Evolutionary conservation across 2,797 vertebrate species (phyloP).

Genomic region (Myotis daubentonii): DNA sequence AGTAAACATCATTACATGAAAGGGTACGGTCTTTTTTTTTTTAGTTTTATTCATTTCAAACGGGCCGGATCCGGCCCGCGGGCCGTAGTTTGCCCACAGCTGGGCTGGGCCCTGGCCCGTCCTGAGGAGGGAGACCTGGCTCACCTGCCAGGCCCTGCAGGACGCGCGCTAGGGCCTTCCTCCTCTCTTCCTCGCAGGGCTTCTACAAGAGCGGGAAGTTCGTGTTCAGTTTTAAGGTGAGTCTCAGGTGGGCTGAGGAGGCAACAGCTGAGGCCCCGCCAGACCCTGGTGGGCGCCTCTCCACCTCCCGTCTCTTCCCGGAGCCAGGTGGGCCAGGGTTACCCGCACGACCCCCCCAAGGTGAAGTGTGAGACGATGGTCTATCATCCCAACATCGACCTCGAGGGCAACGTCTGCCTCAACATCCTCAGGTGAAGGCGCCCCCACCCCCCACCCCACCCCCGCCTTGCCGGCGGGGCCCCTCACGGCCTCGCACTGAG

Average conservation of each 20-base stretch:
- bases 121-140: not conserved
- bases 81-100: no score
- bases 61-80: no score
- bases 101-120: not conserved
- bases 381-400: slow-evolving; percentile 98
- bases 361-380: slow-evolving; percentile 99
- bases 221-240: slow-evolving; percentile 98
- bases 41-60: no score
- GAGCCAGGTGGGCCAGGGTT: slow-evolving; percentile 94
- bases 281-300: not conserved
- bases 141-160: not conserved
- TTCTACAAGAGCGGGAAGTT: slow-evolving; percentile 97
- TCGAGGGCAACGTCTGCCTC: slow-evolving; percentile 98
- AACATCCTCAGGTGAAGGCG: slow-evolving; percentile 94
- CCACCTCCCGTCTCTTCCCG: slow-evolving; percentile 38
- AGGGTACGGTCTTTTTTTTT: no score
- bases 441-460: not conserved
- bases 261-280: not conserved
- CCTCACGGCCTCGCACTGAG: not conserved
- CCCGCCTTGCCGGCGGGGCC: not conserved
- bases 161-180: not conserved
- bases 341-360: slow-evolving; percentile 97
- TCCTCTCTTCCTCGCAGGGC: slow-evolving; percentile 84
- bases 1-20: no score
- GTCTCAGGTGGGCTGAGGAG: slow-evolving; percentile 55